These are phyloP conservation scores for Motacilla tschutschensis DNA, from an alignment of 2,113 vertebrate species.

Conservation along the genomic window DNA sequence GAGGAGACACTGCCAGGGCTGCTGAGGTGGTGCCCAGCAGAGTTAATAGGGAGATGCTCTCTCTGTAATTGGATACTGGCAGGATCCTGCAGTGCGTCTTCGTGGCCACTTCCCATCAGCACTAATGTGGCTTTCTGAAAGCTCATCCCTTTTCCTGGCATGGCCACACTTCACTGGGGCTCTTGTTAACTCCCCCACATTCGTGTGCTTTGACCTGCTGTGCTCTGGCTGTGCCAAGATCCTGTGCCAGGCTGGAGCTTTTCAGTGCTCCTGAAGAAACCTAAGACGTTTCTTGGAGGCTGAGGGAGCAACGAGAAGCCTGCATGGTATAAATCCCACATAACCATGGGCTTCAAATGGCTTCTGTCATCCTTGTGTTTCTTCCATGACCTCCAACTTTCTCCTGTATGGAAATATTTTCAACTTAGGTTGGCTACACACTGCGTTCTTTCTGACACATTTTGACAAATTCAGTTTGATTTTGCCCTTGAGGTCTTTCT, in stretches of 20 bases:
- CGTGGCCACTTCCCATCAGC: neutral
- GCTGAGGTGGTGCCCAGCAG: neutral
- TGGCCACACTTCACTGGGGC: neutral
- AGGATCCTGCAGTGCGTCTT: neutral
- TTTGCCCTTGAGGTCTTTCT: slow-evolving; percentile 43
- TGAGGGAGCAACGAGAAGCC: neutral
- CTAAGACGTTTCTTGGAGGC: neutral
- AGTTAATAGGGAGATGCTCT: neutral
- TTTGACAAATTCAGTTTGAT: slow-evolving; percentile 58
- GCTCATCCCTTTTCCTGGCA: neutral
- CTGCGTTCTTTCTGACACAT: slow-evolving; percentile 14
- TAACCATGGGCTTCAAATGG: neutral
- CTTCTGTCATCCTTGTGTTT: neutral
- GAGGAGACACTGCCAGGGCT: neutral
- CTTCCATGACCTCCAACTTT: slow-evolving; percentile 19
- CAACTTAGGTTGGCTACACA: neutral
- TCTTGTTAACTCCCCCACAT: neutral
- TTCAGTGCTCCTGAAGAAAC: neutral
- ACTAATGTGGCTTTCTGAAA: slow-evolving; percentile 5
- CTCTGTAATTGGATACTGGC: neutral
- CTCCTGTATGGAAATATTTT: neutral
- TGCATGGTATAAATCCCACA: neutral
- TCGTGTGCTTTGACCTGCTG: neutral
- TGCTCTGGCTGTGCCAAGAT: neutral
- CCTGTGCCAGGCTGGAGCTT: neutral